phyloP scores from a whole-genome alignment of 2,888 invertebrate species.

The Cheiracanthium punctorium region DNA sequence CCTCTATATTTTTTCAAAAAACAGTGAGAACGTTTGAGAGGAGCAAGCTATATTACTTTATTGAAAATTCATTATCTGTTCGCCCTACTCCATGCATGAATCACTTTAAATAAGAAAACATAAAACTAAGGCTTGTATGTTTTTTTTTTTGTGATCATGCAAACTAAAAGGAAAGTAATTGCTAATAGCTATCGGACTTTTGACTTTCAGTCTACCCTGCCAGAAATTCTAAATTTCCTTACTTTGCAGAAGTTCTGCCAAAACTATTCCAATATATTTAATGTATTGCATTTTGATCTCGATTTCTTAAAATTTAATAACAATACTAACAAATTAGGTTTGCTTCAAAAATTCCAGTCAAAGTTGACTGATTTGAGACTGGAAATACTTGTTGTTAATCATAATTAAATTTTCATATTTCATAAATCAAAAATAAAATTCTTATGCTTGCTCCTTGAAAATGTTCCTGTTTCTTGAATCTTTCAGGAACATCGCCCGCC shows the following conservation, averaged over 20 bases:
- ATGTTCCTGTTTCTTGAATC: slow-evolving; percentile 70
- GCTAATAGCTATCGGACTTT: not conserved
- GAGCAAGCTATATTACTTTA: slow-evolving; percentile 52
- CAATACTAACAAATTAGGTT: not conserved
- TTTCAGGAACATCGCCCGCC: slow-evolving; percentile 65
- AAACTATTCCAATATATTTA: not conserved
- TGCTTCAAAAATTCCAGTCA: not conserved
- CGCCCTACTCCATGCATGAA: no score
- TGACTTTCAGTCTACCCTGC: not conserved
- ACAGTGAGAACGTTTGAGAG: slow-evolving; percentile 64
- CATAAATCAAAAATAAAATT: slow-evolving; percentile 33
- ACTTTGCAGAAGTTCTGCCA: slow-evolving; percentile 37
- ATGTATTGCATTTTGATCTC: slow-evolving; percentile 30
- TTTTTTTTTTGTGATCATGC: no score
- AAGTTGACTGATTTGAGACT: not conserved
- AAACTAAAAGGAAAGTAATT: no score
- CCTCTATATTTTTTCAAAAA: slow-evolving; percentile 47
- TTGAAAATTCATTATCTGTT: no score
- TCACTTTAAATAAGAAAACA: no score
- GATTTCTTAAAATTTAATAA: not conserved
- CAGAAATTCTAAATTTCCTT: slow-evolving; percentile 18
- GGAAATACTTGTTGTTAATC: not conserved
- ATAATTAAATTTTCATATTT: slow-evolving; percentile 25
- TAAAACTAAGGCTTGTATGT: no score
- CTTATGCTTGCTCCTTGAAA: slow-evolving; percentile 69